Percentiles rank a stretch among this genome's conserved stretches.
These are phyloP conservation scores for Parelbella ahira DNA, from an alignment of 2,888 invertebrate species.

Conservation along the genomic window DNA sequence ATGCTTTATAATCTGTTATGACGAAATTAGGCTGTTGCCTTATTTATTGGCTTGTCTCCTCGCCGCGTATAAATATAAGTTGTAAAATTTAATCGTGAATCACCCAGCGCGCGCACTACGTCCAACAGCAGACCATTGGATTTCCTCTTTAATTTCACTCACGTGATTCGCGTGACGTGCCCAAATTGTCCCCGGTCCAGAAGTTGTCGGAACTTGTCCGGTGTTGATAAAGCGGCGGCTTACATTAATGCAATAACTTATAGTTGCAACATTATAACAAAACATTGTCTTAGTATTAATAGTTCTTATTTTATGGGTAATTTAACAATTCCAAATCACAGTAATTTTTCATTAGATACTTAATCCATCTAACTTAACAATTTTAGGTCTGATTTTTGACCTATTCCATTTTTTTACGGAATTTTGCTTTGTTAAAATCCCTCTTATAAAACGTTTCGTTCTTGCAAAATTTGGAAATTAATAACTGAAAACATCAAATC, in stretches of 20 bases:
- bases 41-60: slow-evolving; percentile 23
- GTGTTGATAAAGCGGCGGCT: slow-evolving; percentile 27
- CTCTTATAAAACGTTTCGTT: too few species aligned
- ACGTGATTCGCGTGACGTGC: slow-evolving; percentile 30
- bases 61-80: slow-evolving; percentile 29
- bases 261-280: slow-evolving; percentile 28
- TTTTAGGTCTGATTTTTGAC: too few species aligned
- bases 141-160: slow-evolving; percentile 28
- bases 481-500: too few species aligned
- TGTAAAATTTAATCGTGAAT: slow-evolving; percentile 26
- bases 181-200: slow-evolving; percentile 26
- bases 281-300: too few species aligned
- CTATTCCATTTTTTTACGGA: too few species aligned
- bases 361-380: too few species aligned
- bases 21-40: slow-evolving; percentile 20
- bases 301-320: too few species aligned
- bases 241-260: slow-evolving; percentile 28
- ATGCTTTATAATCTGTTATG: slow-evolving; percentile 18
- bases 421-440: too few species aligned
- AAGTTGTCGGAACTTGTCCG: slow-evolving; percentile 24
- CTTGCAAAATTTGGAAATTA: too few species aligned
- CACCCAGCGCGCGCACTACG: slow-evolving; percentile 17
- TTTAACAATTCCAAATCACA: too few species aligned
- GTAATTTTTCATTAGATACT: too few species aligned
- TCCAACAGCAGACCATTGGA: slow-evolving; percentile 20